phyloP scores from a whole-genome alignment of 1,140 invertebrate genomes.

The Gerris buenoi region DNA sequence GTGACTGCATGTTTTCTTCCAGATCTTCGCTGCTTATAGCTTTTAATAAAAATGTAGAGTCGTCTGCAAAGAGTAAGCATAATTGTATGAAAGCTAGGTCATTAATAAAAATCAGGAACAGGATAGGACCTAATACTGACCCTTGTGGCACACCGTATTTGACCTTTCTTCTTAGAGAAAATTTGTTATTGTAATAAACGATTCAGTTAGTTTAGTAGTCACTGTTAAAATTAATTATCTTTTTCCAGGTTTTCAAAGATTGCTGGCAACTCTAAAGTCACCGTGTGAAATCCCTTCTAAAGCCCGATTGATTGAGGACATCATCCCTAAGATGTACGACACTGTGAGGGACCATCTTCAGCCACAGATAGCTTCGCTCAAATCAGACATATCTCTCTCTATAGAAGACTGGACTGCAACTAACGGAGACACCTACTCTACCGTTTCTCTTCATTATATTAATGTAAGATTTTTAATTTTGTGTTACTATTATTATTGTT shows the following conservation, averaged over 20 bases:
- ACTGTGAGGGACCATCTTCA: conserved; percentile 30
- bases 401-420: conserved; percentile 37
- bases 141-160: too few relatives aligned
- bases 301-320: conserved; percentile 34
- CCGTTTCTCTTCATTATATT: conserved; percentile 34
- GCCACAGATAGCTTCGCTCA: conserved; percentile 25
- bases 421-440: conserved; percentile 31
- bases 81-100: too few relatives aligned
- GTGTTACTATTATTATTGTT: too few relatives aligned
- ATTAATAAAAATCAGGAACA: too few relatives aligned
- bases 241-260: conserved; percentile 30
- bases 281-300: conserved; percentile 38
- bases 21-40: too few relatives aligned
- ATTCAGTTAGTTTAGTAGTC: too few relatives aligned
- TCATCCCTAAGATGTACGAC: conserved; percentile 36
- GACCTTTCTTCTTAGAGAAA: too few relatives aligned
- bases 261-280: conserved; percentile 34
- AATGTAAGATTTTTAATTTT: conserved; percentile 25
- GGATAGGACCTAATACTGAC: too few relatives aligned
- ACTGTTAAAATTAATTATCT: not conserved
- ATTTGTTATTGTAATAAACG: too few relatives aligned
- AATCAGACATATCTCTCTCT: conserved; percentile 31
- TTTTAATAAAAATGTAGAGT: too few relatives aligned
- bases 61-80: too few relatives aligned
- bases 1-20: too few relatives aligned